A percentile compares a stretch with the other conserved stretches of the same genome.
Evolutionary conservation across 2,113 vertebrate species (phyloP).

Genomic region (Arizona elegans): DNA sequence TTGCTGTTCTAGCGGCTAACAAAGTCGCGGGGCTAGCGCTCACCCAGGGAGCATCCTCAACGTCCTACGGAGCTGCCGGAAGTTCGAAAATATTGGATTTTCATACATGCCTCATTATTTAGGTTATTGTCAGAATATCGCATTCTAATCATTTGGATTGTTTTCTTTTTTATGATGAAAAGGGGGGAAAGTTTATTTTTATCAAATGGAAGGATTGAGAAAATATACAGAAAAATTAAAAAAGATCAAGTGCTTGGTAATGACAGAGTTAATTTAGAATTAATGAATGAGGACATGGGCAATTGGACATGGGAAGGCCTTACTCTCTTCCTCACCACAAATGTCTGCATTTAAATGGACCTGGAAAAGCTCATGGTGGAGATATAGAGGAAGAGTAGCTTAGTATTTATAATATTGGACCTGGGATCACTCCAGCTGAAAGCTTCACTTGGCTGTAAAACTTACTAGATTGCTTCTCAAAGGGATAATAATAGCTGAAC

Average conservation of each 20-base stretch:
- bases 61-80: too few relatives aligned
- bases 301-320: background rate
- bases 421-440: background rate
- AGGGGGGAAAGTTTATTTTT: background rate
- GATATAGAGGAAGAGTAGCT: background rate
- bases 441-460: background rate
- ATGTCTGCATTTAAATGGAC: background rate
- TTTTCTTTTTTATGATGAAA: background rate
- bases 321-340: background rate
- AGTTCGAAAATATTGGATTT: background rate
- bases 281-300: background rate
- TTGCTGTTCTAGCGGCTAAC: too few relatives aligned
- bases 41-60: too few relatives aligned
- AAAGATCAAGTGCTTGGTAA: background rate
- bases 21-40: too few relatives aligned
- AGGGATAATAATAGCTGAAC: background rate
- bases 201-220: background rate
- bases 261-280: background rate
- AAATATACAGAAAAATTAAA: background rate
- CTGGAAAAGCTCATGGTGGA: background rate
- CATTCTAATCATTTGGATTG: background rate
- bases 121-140: background rate
- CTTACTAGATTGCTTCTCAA: background rate
- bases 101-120: background rate
- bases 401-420: background rate